phyloP scores from a whole-genome alignment of 2,113 vertebrate genomes.

The Parotia lawesii region DNA sequence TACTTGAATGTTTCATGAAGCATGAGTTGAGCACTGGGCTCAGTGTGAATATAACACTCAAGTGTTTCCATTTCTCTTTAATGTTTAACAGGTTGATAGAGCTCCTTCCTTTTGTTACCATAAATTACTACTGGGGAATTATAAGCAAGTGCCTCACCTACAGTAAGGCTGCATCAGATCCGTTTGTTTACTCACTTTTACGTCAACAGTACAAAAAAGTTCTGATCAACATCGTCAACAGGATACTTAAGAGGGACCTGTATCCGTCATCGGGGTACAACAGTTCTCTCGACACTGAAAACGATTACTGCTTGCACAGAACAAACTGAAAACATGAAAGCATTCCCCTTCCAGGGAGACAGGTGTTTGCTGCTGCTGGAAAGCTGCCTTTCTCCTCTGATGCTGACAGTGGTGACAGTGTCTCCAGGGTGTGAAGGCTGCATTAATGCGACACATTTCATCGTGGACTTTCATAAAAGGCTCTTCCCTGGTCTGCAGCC shows the following conservation, averaged over 20 bases:
- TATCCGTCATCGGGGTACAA: slow-evolving; percentile 71
- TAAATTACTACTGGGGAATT: slow-evolving; percentile 77
- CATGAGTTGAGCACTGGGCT: neutral
- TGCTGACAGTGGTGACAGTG: neutral
- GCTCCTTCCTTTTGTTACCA: slow-evolving; percentile 72
- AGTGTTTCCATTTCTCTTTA: slow-evolving; percentile 31
- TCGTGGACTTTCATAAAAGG: neutral
- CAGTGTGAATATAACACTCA: neutral
- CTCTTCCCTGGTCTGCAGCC: neutral
- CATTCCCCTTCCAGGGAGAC: neutral
- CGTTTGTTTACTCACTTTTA: slow-evolving; percentile 78
- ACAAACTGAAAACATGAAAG: slow-evolving; percentile 50
- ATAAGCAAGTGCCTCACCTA: slow-evolving; percentile 78
- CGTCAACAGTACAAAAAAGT: slow-evolving; percentile 78
- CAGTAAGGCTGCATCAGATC: slow-evolving; percentile 78
- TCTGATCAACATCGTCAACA: slow-evolving; percentile 69
- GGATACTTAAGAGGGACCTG: slow-evolving; percentile 70
- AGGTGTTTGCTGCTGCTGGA: neutral
- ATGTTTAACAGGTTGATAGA: slow-evolving; percentile 77
- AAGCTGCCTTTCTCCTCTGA: neutral
- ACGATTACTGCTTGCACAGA: slow-evolving; percentile 69
- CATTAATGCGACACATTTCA: neutral
- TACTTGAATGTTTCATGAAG: slow-evolving; percentile 38
- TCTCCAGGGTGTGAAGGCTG: neutral
- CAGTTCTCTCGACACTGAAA: slow-evolving; percentile 76